These are phyloP conservation scores for Himalopsyche phryganea DNA, from an alignment of 1,140 invertebrate genomes.

Conservation along the genomic window DNA sequence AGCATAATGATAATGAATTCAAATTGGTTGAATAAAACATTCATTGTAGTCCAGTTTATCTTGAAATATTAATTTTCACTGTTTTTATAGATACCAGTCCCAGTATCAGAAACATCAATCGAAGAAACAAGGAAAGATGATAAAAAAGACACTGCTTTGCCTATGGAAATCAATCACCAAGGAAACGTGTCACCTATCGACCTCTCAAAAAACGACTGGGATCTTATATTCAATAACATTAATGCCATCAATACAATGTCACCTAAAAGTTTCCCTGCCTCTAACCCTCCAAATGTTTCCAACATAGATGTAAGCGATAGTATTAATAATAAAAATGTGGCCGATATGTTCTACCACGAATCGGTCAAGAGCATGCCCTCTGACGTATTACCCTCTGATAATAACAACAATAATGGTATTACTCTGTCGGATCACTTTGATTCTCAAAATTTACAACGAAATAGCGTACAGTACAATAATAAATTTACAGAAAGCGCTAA, in stretches of 20 bases:
- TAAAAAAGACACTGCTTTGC: not conserved
- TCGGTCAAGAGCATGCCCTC: not conserved
- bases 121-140: not conserved
- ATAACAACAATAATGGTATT: constrained; percentile 11
- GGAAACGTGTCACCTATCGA: constrained; percentile 17
- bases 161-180: not conserved
- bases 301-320: constrained; percentile 11
- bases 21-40: no score
- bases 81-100: not conserved
- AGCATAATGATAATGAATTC: no score
- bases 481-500: constrained; percentile 33
- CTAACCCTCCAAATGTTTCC: constrained; percentile 15
- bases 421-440: constrained; percentile 16
- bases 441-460: not conserved
- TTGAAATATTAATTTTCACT: no score
- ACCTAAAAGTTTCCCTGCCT: constrained; percentile 11
- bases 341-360: constrained; percentile 12
- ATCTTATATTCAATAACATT: constrained; percentile 38
- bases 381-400: constrained; percentile 11
- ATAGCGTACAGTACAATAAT: constrained; percentile 16
- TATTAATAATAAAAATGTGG: constrained; percentile 13
- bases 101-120: not conserved
- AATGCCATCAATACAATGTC: constrained; percentile 34
- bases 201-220: constrained; percentile 40
- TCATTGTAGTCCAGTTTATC: no score